Evolutionary conservation across 2,797 vertebrate species (phyloP), one percentile per base, ranked within the genome.

Genomic region (Neopelma chrysocephalum): DNA sequence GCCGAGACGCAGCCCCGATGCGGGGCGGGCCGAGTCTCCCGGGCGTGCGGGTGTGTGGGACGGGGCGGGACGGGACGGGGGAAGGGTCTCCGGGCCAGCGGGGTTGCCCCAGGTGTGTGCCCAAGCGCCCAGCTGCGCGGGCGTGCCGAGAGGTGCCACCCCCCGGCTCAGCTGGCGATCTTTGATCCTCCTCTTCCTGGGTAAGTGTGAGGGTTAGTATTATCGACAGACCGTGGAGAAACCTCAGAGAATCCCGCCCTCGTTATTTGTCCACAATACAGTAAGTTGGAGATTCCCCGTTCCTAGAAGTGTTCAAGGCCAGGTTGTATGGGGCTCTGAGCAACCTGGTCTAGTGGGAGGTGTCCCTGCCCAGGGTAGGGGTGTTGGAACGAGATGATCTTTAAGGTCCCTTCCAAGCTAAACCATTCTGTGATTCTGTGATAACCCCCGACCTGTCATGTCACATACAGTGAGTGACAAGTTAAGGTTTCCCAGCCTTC

Each of bases 121-220:
- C 56, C 40, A 4, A 29, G 18, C 6, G 13, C 25, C 36, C 42
- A 3, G 53, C 12, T 27, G 32, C 2, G 14, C 26, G 17, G 57
- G 10, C 13, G 0, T 3, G 42, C 7, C 9, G 34, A 3, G 54
- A 15, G 68, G 23, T n/a, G 45, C 11, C 19, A 19, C 6, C 5
- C 4, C 22, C 9, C 11, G 18, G 26, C n/a, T 64, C 48, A 20
- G 26, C 26, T 7, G 54, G 25, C 48, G 36, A 29, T 50, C 22
- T 42, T 15, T 4, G 64, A 15, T 40, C n/a, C 25, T 36, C 23
- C 81, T 15, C 4, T 13, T 27, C 11, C 12, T 6, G 26, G 1
- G 3, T 5, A 0, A 3, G 16, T 3, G 11, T 3, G 29, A 2
- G 10, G 21, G 31, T 42, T 29, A 6, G 2, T 34, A 2, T 10